A percentile compares a stretch with the other conserved stretches of the same genome.
These are phyloP conservation scores for Drosophila trichaetosa DNA, from an alignment of 2,888 invertebrate species.

Conservation along the genomic window DNA sequence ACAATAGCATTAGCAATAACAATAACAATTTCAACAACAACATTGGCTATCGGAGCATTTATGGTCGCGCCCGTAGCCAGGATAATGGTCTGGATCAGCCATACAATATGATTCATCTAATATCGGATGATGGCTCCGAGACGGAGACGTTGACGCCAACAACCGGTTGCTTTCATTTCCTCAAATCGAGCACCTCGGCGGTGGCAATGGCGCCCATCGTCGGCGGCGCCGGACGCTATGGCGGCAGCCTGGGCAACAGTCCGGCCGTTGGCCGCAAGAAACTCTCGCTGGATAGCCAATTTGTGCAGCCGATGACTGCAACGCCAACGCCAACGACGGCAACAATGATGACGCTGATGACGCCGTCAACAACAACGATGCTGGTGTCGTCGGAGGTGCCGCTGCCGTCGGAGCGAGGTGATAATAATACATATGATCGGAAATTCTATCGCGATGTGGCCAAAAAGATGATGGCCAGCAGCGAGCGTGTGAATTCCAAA, in stretches of 20 bases:
- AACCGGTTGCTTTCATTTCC: slow-evolving; percentile 82
- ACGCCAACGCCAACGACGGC: slow-evolving; percentile 6
- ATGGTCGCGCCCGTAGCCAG: slow-evolving; percentile 77
- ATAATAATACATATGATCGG: slow-evolving; percentile 84
- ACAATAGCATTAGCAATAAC: slow-evolving; percentile 2
- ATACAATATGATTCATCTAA: slow-evolving; percentile 27
- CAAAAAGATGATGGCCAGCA: slow-evolving; percentile 80
- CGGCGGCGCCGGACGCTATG: slow-evolving; percentile 37
- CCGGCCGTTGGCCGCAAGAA: slow-evolving; percentile 83
- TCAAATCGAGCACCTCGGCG: slow-evolving; percentile 48
- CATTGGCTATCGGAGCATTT: slow-evolving; percentile 25
- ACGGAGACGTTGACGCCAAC: slow-evolving; percentile 71
- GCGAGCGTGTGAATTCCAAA: slow-evolving; percentile 83
- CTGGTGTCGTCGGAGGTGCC: slow-evolving; percentile 11
- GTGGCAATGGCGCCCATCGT: slow-evolving; percentile 5
- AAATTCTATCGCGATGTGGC: slow-evolving; percentile 83
- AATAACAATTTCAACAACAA: slow-evolving; percentile 1
- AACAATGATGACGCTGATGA: slow-evolving; percentile 23
- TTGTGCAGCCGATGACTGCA: slow-evolving; percentile 9
- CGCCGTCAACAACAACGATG: slow-evolving; percentile 17
- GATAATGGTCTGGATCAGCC: slow-evolving; percentile 82
- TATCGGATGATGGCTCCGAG: slow-evolving; percentile 70
- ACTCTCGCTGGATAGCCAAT: slow-evolving; percentile 83
- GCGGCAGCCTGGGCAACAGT: slow-evolving; percentile 79
- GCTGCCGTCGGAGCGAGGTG: slow-evolving; percentile 42